Evolutionary conservation across 92 coral and sea anemone species (phyloP).

Genomic region (Actinostola sp.): DNA sequence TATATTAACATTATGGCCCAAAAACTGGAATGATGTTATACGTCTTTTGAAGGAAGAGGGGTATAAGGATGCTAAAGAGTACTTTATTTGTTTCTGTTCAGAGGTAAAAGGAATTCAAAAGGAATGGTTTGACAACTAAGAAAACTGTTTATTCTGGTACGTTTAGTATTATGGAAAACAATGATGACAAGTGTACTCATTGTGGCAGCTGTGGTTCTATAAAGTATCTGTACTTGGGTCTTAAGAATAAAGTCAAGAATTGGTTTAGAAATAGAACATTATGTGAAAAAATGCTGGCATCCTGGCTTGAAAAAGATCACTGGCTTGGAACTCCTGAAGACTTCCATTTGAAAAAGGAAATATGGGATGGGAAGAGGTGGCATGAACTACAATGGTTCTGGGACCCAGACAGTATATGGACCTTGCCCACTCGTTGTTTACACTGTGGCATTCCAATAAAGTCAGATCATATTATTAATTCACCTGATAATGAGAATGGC

Average conservation of each 20-base stretch:
- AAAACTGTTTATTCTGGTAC: constrained; percentile 49
- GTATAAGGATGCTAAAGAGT: constrained; percentile 57
- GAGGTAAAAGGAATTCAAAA: constrained; percentile 27
- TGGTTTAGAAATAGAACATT: constrained; percentile 56
- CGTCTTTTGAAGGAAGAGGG: constrained; percentile 73
- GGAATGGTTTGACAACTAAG: constrained; percentile 20
- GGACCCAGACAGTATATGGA: constrained; percentile 45
- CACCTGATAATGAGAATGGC: constrained; percentile 19
- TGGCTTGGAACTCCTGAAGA: constrained; percentile 44
- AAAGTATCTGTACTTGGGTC: constrained; percentile 58
- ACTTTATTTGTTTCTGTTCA: constrained; percentile 58
- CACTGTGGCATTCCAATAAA: constrained; percentile 47
- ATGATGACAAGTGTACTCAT: constrained; percentile 48
- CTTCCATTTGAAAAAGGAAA: constrained; percentile 52
- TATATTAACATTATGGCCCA: constrained; percentile 59
- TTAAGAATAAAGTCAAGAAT: constrained; percentile 51
- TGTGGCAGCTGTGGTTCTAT: constrained; percentile 55
- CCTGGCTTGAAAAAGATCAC: constrained; percentile 41
- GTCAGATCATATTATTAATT: constrained; percentile 29
- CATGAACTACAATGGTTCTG: constrained; percentile 69
- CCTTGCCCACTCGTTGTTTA: constrained; percentile 50
- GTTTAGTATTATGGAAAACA: constrained; percentile 54
- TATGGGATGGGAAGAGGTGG: constrained; percentile 80
- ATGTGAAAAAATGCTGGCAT: constrained; percentile 59
- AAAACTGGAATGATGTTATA: constrained; percentile 56